phyloP scores from a whole-genome alignment of 2,888 invertebrate genomes.

The Azorinus chamasolen region DNA sequence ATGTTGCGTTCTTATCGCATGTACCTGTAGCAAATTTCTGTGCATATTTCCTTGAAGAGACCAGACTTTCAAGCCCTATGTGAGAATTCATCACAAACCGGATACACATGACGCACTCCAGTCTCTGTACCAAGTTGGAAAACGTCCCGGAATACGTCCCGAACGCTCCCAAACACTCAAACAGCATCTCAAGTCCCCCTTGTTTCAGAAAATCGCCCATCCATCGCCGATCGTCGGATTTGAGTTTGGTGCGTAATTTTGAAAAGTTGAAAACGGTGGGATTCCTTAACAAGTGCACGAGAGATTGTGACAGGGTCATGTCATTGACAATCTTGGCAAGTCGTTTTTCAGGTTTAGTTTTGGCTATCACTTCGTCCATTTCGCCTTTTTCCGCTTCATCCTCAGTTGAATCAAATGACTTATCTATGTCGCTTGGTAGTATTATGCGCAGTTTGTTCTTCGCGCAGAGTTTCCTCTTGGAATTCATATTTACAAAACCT shows the following conservation, averaged over 20 bases:
- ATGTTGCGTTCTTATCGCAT: no score
- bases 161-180: slow-evolving; percentile 76
- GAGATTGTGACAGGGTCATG: slow-evolving; percentile 71
- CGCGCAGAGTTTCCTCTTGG: no score
- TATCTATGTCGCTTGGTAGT: no score
- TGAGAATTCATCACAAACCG: slow-evolving; percentile 92
- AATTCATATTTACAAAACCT: no score
- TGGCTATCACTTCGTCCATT: no score
- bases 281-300: slow-evolving; percentile 73
- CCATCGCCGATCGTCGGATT: slow-evolving; percentile 75
- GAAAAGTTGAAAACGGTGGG: slow-evolving; percentile 80
- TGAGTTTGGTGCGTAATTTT: slow-evolving; percentile 78
- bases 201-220: slow-evolving; percentile 81
- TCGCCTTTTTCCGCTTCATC: no score
- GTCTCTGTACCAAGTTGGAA: slow-evolving; percentile 72
- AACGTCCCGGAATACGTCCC: slow-evolving; percentile 68
- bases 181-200: slow-evolving; percentile 78
- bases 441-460: no score
- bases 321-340: slow-evolving; percentile 72
- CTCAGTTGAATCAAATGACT: no score
- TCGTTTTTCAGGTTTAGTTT: slow-evolving; percentile 60
- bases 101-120: slow-evolving; percentile 84
- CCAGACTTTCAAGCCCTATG: slow-evolving; percentile 97
- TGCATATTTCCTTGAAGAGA: slow-evolving; percentile 96
- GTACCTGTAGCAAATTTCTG: slow-evolving; percentile 93